Base-by-base conservation (phyloP, 2,888 invertebrate species). In the Sminthurinus aureus region DNA sequence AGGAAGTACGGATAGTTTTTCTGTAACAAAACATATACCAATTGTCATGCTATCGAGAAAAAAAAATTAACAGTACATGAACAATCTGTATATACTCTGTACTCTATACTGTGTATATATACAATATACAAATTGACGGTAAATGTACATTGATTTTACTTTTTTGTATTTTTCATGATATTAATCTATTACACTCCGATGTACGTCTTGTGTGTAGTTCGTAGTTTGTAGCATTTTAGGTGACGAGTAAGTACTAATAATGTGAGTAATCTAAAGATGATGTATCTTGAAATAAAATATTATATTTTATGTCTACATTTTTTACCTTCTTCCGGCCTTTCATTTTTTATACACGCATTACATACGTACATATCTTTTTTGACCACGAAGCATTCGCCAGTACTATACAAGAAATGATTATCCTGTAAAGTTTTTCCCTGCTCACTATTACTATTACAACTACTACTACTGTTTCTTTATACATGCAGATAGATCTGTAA, bases 271-370 rank as follows among this genome's bases (percentile, higher is more conserved):
- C 58, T 58, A 13, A 18, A 18, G 15, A 58, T 58, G 58, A 18
- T 58, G 58, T 58, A 24, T 50, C 26, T 22, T 75, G 75, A 75
- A 75, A 75, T 75, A 71, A 69, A 22, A 18, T 58, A 11, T 2
- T 9, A 18, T 58, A 11, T 58, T 13, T 15, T 58, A 58, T 24
- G 13, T 76, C 52, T 20, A 11, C 51, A 52, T 38, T 38, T 38
- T 38, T 38, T 6, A 38, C 18, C n/a, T 79, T 79, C 79, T 79
- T 79, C 79, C 79, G 79, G 71, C 79, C 79, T 69, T 79, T 79
- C 76, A 71, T 71, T 26, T 26, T 24, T 26, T 71, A 9, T 71
- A 9, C 15, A 4, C 15, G 4, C n/a, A 0, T 26, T 71, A 9
- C 15, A 4, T 9, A 20, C n/a, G 11, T 24, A 13, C 24, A n/a